phyloP scores from a whole-genome alignment of 2,797 vertebrate genomes.

The Capromys pilorides region DNA sequence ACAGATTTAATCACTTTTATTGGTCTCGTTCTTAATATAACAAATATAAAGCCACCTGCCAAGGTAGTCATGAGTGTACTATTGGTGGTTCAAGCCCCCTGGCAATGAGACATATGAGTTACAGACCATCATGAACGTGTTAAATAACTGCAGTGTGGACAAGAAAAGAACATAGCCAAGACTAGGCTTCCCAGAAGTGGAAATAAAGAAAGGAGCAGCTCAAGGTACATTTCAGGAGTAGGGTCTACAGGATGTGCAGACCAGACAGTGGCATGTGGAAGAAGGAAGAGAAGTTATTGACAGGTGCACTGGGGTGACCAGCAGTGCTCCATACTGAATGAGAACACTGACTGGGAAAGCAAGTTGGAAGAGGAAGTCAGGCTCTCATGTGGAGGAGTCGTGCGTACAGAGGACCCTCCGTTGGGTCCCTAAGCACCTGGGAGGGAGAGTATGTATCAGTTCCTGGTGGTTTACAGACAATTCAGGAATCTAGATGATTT shows the following conservation, averaged over 20 bases:
- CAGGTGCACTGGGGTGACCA: background rate
- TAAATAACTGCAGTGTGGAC: background rate
- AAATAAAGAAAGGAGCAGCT: background rate
- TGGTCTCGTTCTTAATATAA: background rate
- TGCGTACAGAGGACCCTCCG: accelerated
- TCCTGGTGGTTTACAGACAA: accelerated
- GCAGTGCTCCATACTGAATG: accelerated
- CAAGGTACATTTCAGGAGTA: accelerated
- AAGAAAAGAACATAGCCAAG: background rate
- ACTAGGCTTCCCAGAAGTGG: background rate
- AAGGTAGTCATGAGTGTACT: background rate
- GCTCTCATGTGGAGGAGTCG: background rate
- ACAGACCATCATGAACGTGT: background rate
- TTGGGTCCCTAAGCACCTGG: background rate
- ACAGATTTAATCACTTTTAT: background rate
- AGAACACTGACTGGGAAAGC: background rate
- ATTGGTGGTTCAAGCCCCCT: background rate
- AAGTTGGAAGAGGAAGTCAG: background rate
- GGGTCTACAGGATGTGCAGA: background rate
- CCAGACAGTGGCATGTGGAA: accelerated
- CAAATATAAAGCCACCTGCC: background rate
- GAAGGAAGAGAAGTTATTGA: accelerated
- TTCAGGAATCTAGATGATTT: background rate
- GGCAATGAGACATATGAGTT: background rate
- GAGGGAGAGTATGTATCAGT: accelerated